Base-by-base conservation (phyloP, 2,888 invertebrate genomes). In the Galeopsomyia nigrocyanea region DNA sequence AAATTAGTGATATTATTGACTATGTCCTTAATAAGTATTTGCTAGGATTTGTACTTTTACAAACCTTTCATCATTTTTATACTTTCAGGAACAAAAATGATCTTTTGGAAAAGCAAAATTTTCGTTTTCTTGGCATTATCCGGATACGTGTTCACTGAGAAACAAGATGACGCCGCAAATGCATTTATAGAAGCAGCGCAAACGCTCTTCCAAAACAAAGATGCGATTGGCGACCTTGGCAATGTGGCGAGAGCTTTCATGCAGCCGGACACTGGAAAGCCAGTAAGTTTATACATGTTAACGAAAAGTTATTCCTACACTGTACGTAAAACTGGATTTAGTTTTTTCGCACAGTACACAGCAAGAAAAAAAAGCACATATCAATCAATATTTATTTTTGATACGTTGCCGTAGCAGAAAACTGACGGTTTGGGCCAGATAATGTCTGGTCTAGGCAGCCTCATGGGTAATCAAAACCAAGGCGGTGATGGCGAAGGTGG, bases 121-220 rank as follows among this genome's bases (percentile, higher is more conserved):
- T 3, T 74, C 19, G 13, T 73, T 50, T 74, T 85, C 22, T 61
- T 84, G 68, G 64, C 80, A 47, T 67, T 82, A 7, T 63, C 81
- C n/a, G 81, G 80, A 9, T 51, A 79, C 57, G 80, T 76, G 19
- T 63, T 57, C 9, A 78, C 80, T 66, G 79, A 80, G 3, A 79
- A 88, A 80, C 82, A 80, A 79, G 86, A 81, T 78, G 88, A 86
- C 22, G 89, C 90, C 51, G 87, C 90, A 0, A 91, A 89, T 80
- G 92, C 92, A 0, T 88, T 94, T 64, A 81, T 93, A 77, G 92
- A 94, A 77, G 89, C 92, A 72, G 93, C 93, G 0, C 90, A 91
- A 2, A 88, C 91, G 19, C 89, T 94, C 68, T 88, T 94, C 55
- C 90, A 91, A 80, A 91, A 91, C 79, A 90, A 91, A 80, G 80